Evolutionary conservation across 2,797 vertebrate species (phyloP).

Genomic region (Thaleichthys pacificus): DNA sequence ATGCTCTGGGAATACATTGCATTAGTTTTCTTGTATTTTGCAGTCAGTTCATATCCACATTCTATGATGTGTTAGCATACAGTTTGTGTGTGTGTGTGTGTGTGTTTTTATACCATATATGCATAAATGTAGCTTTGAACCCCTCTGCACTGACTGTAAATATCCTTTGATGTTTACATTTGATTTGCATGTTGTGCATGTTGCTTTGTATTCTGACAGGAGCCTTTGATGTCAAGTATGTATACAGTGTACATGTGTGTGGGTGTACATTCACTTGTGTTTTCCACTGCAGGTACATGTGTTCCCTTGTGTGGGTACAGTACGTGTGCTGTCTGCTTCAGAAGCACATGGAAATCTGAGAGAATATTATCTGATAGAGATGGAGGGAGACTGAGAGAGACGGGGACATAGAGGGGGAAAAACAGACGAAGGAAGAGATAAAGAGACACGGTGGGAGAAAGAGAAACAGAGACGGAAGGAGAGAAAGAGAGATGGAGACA

Average conservation of each 20-base stretch:
- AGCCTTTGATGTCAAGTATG: slow-evolving; percentile 8
- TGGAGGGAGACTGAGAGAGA: too few species aligned
- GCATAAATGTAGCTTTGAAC: too few species aligned
- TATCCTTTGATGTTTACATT: slow-evolving; percentile 26
- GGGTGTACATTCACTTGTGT: not conserved
- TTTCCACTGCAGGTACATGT: too few species aligned
- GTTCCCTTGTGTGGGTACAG: too few species aligned
- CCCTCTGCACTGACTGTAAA: not conserved
- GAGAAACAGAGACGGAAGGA: too few species aligned
- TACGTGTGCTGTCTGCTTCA: too few species aligned
- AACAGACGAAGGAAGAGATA: not conserved
- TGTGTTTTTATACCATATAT: slow-evolving; percentile 7
- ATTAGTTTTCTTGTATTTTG: not conserved
- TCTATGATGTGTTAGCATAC: not conserved
- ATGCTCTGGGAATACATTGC: not conserved
- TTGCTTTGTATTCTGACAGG: not conserved
- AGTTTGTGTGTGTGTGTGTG: not conserved
- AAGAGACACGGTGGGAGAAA: not conserved
- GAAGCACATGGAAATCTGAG: too few species aligned
- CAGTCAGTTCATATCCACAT: not conserved
- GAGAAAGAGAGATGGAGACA: too few species aligned
- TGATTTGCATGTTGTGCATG: not conserved
- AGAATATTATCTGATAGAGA: too few species aligned
- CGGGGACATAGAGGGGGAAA: not conserved
- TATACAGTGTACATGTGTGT: slow-evolving; percentile 6